Conservation (phyloP, 2,113 vertebrate species). For the Catagonus wagneri region DNA sequence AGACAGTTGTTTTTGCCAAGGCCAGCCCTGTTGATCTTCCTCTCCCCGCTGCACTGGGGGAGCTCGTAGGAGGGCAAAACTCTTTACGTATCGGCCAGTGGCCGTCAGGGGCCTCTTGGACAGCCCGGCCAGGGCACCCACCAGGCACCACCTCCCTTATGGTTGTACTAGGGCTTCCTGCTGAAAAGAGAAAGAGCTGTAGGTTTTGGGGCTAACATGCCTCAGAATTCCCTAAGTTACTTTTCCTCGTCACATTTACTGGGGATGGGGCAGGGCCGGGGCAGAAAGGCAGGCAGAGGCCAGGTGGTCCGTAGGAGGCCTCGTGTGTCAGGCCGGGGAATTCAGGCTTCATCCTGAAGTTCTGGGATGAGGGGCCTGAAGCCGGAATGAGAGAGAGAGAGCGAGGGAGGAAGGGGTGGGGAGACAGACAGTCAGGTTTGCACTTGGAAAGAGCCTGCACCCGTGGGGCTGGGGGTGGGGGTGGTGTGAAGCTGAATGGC, state of each 20-base stretch:
- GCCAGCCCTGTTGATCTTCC: not conserved
- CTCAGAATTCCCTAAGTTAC: not conserved
- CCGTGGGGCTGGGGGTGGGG: too few species aligned
- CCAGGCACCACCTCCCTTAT: not conserved
- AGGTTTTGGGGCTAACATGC: slow-evolving; percentile 32
- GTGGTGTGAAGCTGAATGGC: too few species aligned
- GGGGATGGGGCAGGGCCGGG: not conserved
- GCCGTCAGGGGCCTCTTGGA: not conserved
- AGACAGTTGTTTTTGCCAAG: not conserved
- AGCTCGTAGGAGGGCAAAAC: not conserved
- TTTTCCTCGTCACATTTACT: not conserved
- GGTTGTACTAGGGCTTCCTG: slow-evolving; percentile 20
- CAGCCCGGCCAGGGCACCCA: not conserved
- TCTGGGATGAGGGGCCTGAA: not conserved
- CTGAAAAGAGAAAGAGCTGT: not conserved
- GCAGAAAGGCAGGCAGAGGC: not conserved
- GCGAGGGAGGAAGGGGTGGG: too few species aligned
- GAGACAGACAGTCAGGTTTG: not conserved
- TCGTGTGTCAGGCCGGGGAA: not conserved
- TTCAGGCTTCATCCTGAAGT: not conserved
- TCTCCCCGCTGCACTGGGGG: not conserved
- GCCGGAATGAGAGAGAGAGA: not conserved
- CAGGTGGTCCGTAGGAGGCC: not conserved
- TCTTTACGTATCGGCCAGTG: not conserved
- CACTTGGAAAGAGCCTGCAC: not conserved